Percentiles rank a stretch among this genome's conserved stretches.
Conservation (phyloP, 2,113 vertebrate genomes). For the Tenebrosternarchus preto region DNA sequence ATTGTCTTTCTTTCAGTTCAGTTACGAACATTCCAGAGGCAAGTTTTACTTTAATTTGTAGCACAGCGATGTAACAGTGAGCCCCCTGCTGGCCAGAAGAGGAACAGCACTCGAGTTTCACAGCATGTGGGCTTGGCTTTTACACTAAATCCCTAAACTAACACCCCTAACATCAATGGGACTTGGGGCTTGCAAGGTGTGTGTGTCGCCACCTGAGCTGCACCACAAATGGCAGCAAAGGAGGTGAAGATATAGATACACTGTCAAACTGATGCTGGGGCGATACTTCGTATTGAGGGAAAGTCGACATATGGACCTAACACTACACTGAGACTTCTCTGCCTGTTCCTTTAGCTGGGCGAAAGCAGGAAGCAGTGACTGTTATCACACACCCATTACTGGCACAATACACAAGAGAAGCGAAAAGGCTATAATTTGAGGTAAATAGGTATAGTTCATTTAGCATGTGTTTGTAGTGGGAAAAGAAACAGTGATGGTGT, state of each 20-base stretch:
- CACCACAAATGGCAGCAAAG: slow-evolving; percentile 40
- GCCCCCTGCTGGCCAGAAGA: slow-evolving; percentile 34
- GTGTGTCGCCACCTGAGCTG: slow-evolving; percentile 17
- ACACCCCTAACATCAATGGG: slow-evolving; percentile 35
- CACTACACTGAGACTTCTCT: slow-evolving; percentile 50
- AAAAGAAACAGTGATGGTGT: slow-evolving; percentile 4
- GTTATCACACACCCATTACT: slow-evolving; percentile 42
- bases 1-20: background rate
- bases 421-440: slow-evolving; percentile 37
- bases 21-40: background rate
- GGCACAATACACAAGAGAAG: slow-evolving; percentile 49
- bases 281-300: slow-evolving; percentile 14
- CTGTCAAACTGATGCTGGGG: slow-evolving; percentile 16
- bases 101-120: slow-evolving; percentile 33
- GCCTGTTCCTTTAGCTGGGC: slow-evolving; percentile 52
- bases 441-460: slow-evolving; percentile 30
- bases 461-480: slow-evolving; percentile 2
- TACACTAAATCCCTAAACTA: background rate
- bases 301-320: slow-evolving; percentile 47
- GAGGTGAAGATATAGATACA: slow-evolving; percentile 40
- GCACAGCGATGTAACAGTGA: background rate
- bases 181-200: slow-evolving; percentile 44
- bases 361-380: slow-evolving; percentile 41
- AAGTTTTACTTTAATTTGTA: background rate
- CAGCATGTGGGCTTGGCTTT: slow-evolving; percentile 24